Conservation (phyloP, 2,888 invertebrate genomes). For the Erebia palarica region DNA sequence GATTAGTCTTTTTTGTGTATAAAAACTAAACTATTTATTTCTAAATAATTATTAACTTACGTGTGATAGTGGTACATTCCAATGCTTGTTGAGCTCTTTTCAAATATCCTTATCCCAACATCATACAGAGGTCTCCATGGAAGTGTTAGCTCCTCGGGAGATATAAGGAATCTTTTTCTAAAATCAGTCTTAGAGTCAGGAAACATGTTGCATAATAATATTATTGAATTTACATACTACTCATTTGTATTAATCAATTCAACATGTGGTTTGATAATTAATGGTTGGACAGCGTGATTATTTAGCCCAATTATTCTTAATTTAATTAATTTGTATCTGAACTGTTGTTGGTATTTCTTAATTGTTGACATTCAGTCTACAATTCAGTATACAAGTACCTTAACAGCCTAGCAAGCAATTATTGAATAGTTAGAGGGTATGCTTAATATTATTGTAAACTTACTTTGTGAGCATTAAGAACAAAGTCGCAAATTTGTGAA, state of each 20-base stretch:
- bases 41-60: conserved; percentile 60
- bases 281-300: too few relatives aligned
- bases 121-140: conserved; percentile 94
- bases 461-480: conserved; percentile 89
- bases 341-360: too few relatives aligned
- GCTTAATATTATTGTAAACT: conserved; percentile 57
- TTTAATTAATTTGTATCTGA: too few relatives aligned
- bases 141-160: conserved; percentile 89
- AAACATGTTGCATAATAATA: not conserved
- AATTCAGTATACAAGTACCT: too few relatives aligned
- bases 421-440: too few relatives aligned
- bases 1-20: not conserved
- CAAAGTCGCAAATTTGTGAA: conserved; percentile 87
- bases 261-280: too few relatives aligned
- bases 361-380: too few relatives aligned
- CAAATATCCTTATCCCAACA: conserved; percentile 82
- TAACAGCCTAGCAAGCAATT: too few relatives aligned
- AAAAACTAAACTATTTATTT: not conserved
- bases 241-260: too few relatives aligned
- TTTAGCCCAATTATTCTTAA: too few relatives aligned
- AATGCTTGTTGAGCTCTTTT: conserved; percentile 78
- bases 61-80: conserved; percentile 83
- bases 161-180: conserved; percentile 89
- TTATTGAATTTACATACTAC: not conserved
- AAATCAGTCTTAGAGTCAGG: conserved; percentile 4